Conservation (phyloP, 92 coral and sea anemone genomes). For the Chrysogorgia sp. region DNA sequence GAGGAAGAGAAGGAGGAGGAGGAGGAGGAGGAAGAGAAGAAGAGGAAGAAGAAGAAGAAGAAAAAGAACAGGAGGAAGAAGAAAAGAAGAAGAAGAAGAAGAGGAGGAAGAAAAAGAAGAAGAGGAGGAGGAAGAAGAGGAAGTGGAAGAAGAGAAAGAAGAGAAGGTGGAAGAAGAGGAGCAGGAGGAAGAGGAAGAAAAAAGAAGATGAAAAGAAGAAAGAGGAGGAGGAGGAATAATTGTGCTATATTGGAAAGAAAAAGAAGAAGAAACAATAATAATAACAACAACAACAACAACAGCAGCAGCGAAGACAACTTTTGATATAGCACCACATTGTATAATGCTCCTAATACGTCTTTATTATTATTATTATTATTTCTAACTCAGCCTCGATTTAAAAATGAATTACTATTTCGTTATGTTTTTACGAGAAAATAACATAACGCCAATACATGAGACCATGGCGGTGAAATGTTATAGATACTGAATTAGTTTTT, state of each 20-base stretch:
- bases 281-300: not conserved
- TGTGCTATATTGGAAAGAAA: not conserved
- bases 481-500: too few relatives aligned
- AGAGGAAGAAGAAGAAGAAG: not conserved
- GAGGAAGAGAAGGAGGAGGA: too few relatives aligned
- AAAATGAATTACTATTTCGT: too few relatives aligned
- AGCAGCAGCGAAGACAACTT: not conserved
- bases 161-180: not conserved
- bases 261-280: not conserved
- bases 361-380: too few relatives aligned
- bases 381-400: too few relatives aligned
- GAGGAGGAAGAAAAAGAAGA: not conserved
- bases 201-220: not conserved
- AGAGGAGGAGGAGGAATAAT: not conserved
- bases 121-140: not conserved
- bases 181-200: not conserved
- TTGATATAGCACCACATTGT: not conserved
- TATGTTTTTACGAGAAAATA: too few relatives aligned
- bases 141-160: not conserved
- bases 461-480: too few relatives aligned
- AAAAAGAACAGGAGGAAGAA: not conserved
- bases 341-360: too few relatives aligned
- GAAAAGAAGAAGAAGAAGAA: not conserved
- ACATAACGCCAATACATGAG: too few relatives aligned
- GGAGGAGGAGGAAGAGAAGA: not conserved